Evolutionary conservation across 2,888 invertebrate species (phyloP), one percentile per base, ranked within the genome.

Genomic region (Corbicula japonica): DNA sequence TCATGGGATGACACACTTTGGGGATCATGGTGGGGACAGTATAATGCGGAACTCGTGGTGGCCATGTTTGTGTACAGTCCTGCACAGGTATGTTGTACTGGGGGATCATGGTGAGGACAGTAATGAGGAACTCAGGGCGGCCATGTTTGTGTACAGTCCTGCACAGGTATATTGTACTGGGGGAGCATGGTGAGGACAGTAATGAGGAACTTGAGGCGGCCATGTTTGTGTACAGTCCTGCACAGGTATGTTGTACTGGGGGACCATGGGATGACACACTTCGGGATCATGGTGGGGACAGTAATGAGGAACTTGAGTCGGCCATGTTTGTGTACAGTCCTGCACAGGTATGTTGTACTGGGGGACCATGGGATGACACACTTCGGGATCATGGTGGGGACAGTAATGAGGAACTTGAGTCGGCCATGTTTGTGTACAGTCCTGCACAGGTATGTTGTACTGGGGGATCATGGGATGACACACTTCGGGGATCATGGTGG

Each of bases 401-500:
- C 90, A 97, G 97, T 87, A 94, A 94, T 71, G 96, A 96, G 79
- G 99, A 99, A 94, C 95, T 97, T 0, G 96, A 96, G 52, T 96
- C 99, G 0, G 97, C 97, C 0, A 94, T 99, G 91, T 97, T 99
- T 94, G 96, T 98, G 3, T 97, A 98, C 93, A 92, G 92, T n/a
- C n/a, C n/a, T n/a, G n/a, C n/a, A n/a, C n/a, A n/a, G n/a, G n/a
- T n/a, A n/a, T n/a, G n/a, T 98, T 93, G 97, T 99, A 2, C 95
- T 99, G 91, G 99, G 99, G 10, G 99, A 99, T 93, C 99, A 99
- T 95, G 99, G 99, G 61, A 99, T 99, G 99, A 99, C 99, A 12
- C 95, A 95, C 65, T 96, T 96, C 91, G 97, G 98, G 10, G 99
- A 99, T 93, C 99, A 99, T 94, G 99, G 99, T 0, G 99, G 99